Percentiles rank a stretch among this genome's conserved stretches.
phyloP scores from a whole-genome alignment of 2,888 invertebrate genomes.

The Hydrotaea cyrtoneurina region DNA sequence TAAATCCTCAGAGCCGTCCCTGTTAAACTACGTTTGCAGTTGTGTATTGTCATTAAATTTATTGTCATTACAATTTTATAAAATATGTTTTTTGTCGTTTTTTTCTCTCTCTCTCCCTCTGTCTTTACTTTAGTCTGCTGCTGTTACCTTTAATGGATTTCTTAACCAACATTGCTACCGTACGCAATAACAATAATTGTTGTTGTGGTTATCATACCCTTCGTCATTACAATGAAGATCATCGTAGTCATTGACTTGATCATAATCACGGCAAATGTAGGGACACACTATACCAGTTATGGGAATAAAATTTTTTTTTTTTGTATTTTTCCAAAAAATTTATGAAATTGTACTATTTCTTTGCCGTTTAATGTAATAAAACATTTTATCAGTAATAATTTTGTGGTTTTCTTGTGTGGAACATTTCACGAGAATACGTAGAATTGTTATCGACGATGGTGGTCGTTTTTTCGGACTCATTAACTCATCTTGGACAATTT shows the following conservation, averaged over 20 bases:
- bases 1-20: no score
- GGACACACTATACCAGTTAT: constrained; percentile 23
- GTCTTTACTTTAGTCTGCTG: constrained; percentile 34
- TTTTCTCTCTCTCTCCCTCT: no score
- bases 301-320: constrained; percentile 61
- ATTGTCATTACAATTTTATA: constrained; percentile 66
- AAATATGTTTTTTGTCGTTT: constrained; percentile 28
- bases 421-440: constrained; percentile 43
- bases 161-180: constrained; percentile 13
- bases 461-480: constrained; percentile 55
- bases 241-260: neutral
- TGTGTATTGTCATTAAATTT: constrained; percentile 65
- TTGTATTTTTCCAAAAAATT: constrained; percentile 40
- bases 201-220: neutral
- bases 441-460: constrained; percentile 46
- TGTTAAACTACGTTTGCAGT: constrained; percentile 10
- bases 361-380: constrained; percentile 53
- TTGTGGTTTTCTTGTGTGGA: constrained; percentile 24
- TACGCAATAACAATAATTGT: constrained; percentile 21
- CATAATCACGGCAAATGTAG: constrained; percentile 19
- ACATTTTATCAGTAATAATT: constrained; percentile 46
- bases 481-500: neutral
- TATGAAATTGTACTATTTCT: constrained; percentile 43
- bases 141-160: constrained; percentile 46
- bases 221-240: neutral